Evolutionary conservation across 2,888 invertebrate genomes (phyloP).

Genomic region (Automeris io): DNA sequence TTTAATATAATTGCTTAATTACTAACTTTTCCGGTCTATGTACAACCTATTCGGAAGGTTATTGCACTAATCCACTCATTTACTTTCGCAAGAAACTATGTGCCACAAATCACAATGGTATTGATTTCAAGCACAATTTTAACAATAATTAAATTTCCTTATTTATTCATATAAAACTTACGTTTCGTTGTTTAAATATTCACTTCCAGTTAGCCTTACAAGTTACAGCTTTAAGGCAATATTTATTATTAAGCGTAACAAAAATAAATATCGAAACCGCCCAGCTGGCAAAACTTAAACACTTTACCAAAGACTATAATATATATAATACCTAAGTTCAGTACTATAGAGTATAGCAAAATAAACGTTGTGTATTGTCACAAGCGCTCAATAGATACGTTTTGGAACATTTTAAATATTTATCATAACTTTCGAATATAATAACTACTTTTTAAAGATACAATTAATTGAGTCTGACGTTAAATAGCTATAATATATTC

Average conservation of each 20-base stretch:
- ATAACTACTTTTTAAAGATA: too few species aligned
- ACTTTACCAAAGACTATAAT: too few species aligned
- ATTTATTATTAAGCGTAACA: conserved; percentile 25
- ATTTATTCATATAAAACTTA: conserved; percentile 13
- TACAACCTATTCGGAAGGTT: conserved; percentile 22
- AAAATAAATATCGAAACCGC: conserved; percentile 58
- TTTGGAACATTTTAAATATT: too few species aligned
- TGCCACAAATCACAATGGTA: conserved; percentile 22
- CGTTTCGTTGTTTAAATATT: conserved; percentile 21
- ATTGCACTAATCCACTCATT: conserved; percentile 30
- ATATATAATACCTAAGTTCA: too few species aligned
- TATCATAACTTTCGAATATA: too few species aligned
- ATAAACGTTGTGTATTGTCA: too few species aligned
- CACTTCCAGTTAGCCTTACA: neutral
- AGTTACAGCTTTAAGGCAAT: conserved; percentile 4
- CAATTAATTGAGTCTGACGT: too few species aligned
- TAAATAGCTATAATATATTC: too few species aligned
- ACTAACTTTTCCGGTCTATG: conserved; percentile 13
- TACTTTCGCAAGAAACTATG: conserved; percentile 35
- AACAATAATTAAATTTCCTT: conserved; percentile 16
- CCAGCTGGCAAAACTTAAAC: conserved; percentile 60
- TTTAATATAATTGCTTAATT: neutral
- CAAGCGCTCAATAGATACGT: too few species aligned
- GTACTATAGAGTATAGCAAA: too few species aligned
- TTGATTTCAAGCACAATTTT: conserved; percentile 37